A percentile compares a stretch with the other conserved stretches of the same genome.
Conservation (phyloP, 2,797 vertebrate species). For the Tapera naevia region DNA sequence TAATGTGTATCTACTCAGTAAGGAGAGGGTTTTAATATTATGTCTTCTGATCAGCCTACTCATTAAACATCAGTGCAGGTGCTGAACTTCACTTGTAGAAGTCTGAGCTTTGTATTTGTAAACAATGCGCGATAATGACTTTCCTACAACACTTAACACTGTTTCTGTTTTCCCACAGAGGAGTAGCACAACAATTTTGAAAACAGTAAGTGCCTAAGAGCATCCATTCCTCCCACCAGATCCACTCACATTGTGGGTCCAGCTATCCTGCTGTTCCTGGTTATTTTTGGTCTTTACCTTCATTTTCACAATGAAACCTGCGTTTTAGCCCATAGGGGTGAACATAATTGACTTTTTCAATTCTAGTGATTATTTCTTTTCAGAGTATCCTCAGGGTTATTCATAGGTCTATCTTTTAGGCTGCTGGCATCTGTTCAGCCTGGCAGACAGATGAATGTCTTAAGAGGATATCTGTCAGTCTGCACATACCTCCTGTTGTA, state of each 20-base stretch:
- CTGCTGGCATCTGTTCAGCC: constrained; percentile 38
- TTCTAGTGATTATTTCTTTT: constrained; percentile 21
- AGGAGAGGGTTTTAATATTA: neutral
- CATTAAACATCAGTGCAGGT: neutral
- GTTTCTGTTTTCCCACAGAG: neutral
- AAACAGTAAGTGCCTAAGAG: neutral
- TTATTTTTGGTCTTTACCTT: neutral
- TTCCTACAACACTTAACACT: neutral
- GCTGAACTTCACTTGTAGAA: neutral
- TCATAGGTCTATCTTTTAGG: constrained; percentile 38
- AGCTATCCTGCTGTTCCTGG: neutral
- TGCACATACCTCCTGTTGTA: neutral
- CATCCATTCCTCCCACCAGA: neutral
- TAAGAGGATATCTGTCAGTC: constrained; percentile 32
- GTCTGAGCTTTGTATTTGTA: neutral
- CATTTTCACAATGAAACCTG: neutral
- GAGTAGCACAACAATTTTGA: neutral
- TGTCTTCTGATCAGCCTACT: neutral
- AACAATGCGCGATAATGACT: neutral
- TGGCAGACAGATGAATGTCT: constrained; percentile 28
- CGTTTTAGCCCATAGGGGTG: neutral
- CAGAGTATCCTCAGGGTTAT: constrained; percentile 24
- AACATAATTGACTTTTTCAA: neutral
- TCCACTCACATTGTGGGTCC: neutral
- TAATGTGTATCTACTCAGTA: neutral